These are phyloP conservation scores for Acanthoscelides obtectus DNA, from an alignment of 2,888 invertebrate species.

Conservation along the genomic window DNA sequence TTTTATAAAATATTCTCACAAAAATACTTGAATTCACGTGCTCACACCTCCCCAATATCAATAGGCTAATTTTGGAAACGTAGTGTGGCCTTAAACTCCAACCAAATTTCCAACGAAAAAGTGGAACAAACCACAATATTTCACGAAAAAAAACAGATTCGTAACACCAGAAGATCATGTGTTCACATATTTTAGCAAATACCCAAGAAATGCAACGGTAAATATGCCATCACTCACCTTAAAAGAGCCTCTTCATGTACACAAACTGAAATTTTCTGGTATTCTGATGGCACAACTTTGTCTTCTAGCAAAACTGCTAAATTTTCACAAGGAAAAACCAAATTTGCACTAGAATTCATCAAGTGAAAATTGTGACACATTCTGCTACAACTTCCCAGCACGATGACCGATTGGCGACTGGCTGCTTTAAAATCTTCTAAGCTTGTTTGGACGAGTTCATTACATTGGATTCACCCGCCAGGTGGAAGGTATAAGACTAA, in stretches of 20 bases:
- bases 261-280: constrained; percentile 32
- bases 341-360: constrained; percentile 43
- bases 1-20: constrained; percentile 18
- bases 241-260: constrained; percentile 38
- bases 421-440: constrained; percentile 45
- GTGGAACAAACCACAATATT: constrained; percentile 10
- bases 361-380: constrained; percentile 49
- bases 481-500: constrained; percentile 14
- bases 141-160: constrained; percentile 13
- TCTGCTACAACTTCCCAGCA: constrained; percentile 46
- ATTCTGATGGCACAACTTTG: constrained; percentile 36
- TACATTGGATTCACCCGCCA: constrained; percentile 25
- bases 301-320: constrained; percentile 34
- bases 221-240: constrained; percentile 40
- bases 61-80: constrained; percentile 43
- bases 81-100: not conserved
- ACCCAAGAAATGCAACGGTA: not conserved
- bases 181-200: constrained; percentile 4
- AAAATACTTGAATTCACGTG: constrained; percentile 27
- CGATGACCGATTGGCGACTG: constrained; percentile 49
- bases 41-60: constrained; percentile 40
- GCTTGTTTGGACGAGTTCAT: constrained; percentile 49
- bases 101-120: not conserved
- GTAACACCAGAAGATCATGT: constrained; percentile 7
- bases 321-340: constrained; percentile 39